A percentile compares a stretch with the other conserved stretches of the same genome.
phyloP scores from a whole-genome alignment of 1,140 invertebrate genomes.

The Pentalonia nigronervosa region DNA sequence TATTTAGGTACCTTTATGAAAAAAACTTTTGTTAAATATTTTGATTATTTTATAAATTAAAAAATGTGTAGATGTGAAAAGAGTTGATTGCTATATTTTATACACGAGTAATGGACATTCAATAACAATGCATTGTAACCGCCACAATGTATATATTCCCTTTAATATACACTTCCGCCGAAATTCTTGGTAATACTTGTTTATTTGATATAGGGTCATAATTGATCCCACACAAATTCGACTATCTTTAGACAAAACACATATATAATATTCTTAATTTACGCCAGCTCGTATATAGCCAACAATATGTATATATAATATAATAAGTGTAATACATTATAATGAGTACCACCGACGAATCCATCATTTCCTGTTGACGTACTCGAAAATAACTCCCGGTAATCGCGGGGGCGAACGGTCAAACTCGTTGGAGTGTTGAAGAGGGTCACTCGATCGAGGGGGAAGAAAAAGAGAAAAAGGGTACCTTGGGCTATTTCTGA shows the following conservation, averaged over 20 bases:
- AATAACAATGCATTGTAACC: background rate
- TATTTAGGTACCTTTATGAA: background rate
- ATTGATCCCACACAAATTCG: slow-evolving; percentile 18
- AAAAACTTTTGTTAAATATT: background rate
- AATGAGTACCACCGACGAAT: slow-evolving; percentile 24
- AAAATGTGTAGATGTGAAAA: background rate
- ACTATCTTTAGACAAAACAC: slow-evolving; percentile 47
- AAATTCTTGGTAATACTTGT: slow-evolving; percentile 18
- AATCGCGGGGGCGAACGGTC: background rate
- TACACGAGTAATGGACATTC: background rate
- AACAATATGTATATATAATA: background rate
- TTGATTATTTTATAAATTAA: background rate
- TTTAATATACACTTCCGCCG: background rate
- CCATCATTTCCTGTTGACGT: slow-evolving; percentile 55
- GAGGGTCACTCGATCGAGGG: slow-evolving; percentile 37
- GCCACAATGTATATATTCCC: background rate
- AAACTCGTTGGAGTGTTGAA: slow-evolving; percentile 20
- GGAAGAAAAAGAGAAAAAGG: slow-evolving; percentile 30
- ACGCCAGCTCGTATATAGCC: background rate
- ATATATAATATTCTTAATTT: background rate
- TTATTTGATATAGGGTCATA: slow-evolving; percentile 23
- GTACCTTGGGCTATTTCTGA: slow-evolving; percentile 36
- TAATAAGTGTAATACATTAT: slow-evolving; percentile 18
- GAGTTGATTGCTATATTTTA: background rate
- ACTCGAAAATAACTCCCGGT: slow-evolving; percentile 47